Base-by-base conservation (phyloP, 1,140 invertebrate genomes). In the Bombus soroeensis region DNA sequence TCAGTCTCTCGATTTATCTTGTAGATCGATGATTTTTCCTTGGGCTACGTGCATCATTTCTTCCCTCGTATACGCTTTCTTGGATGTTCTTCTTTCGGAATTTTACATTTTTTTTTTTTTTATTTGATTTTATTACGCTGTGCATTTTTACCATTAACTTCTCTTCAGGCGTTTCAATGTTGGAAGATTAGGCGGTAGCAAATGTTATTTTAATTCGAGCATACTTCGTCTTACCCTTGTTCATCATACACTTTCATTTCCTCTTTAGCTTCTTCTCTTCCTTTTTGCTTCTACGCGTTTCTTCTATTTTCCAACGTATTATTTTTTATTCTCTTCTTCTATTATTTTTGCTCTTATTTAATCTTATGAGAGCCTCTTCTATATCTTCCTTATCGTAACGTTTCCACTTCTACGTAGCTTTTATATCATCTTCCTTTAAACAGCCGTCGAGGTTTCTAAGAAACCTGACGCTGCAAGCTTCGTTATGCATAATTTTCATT, bases 151-250 rank as follows among this genome's bases (percentile, higher is more conserved):
- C n/a, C 59, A 62, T 62, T 62, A 62, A 62, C 59, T n/a, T n/a
- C 28, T 62, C 59, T 62, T n/a, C 28, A n/a, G 12, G 59, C 28
- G 59, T 13, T 62, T 5, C 59, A 62, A 62, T 62, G 59, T n/a
- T n/a, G 59, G 59, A 28, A 62, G 59, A 62, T 62, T 62, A 62
- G 59, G 28, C 59, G 59, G 59, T 62, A 62, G 28, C 59, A 62
- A 62, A 62, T 62, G 59, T 62, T 62, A 62, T 62, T 62, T 62
- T 62, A 62, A 62, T 62, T 62, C 59, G 59, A 62, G 59, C 22
- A n/a, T n/a, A 62, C 28, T 62, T 62, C 59, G 59, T 62, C 59
- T 62, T 62, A 28, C 59, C 59, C 59, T 62, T 62, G 59, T 62
- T 62, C 59, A 62, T 62, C 59, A 62, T n/a, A 12, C 28, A 22